Evolutionary conservation across 2,797 vertebrate species (phyloP), one percentile per base, ranked within the genome.

Genomic region (Ispidina picta): DNA sequence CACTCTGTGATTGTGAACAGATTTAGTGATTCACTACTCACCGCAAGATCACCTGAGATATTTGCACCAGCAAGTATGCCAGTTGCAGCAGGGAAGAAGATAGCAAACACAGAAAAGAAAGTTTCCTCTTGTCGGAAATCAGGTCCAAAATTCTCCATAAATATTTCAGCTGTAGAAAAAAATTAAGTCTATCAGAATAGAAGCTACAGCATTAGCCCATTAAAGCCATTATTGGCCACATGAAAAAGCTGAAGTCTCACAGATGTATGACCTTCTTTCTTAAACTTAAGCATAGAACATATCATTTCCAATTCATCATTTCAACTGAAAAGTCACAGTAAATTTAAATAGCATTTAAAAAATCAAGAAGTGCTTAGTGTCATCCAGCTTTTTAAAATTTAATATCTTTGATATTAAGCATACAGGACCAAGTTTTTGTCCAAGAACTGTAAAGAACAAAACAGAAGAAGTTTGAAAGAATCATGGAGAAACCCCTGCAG

Each of bases 71-170:
- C 99, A 93, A 99, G 97, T 96, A 99, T 99, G 88, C 99, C 99
- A 76, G 99, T 99, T 88, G 99, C 99, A 82, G 99, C 99, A 64
- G 99, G 99, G 97, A 99, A 99, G 97, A 99, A 99, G 96, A 99
- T 99, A 78, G 99, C 97, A 86, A 99, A 99, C 8, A 99, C 98
- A 0, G 99, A 99, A 96, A 99, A 99, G 97, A 99, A 99, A 2
- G 98, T 98, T 95, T 99, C 97, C 0, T 80, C 98, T 0, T 78
- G 78, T 86, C 98, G 96, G 78, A 99, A 99, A 96, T 98, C 98
- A 1, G 99, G 99, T 88, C 98, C 98, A 97, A 99, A 98, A 97
- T 99, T 99, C 93, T 99, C 99, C 97, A 95, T 97, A 98, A 99
- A 98, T 97, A 99, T 99, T 41, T 97, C 95, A 80, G 95, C 99